A percentile compares a stretch with the other conserved stretches of the same genome.
These are phyloP conservation scores for Pachyseris speciosa DNA, from an alignment of 64 coral and sea anemone species.

Conservation along the genomic window DNA sequence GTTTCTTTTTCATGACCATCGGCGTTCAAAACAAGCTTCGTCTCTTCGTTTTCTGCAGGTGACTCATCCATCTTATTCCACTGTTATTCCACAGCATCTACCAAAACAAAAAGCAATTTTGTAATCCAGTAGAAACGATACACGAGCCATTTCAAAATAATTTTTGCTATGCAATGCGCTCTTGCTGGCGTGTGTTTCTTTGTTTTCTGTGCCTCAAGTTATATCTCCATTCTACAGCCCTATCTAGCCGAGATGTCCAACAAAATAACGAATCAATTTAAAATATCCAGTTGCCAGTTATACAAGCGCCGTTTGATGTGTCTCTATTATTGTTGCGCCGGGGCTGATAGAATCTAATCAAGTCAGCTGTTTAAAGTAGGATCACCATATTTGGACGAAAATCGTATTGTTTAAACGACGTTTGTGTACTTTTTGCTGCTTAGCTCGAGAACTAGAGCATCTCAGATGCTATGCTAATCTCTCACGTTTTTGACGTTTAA, in stretches of 20 bases:
- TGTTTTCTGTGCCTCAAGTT: not conserved
- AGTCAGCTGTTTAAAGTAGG: constrained; percentile 75
- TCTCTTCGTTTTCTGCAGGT: constrained; percentile 4
- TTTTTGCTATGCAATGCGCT: not conserved
- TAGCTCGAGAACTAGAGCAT: not conserved
- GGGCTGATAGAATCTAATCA: constrained; percentile 21
- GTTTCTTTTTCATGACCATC: constrained; percentile 40
- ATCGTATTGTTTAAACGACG: not conserved
- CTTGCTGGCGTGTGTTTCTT: not conserved
- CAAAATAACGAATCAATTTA: not conserved
- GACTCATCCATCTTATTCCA: not conserved
- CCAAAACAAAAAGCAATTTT: not conserved
- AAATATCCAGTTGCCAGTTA: not conserved
- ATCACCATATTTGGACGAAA: constrained; percentile 62
- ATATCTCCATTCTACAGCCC: not conserved
- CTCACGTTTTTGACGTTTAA: not conserved
- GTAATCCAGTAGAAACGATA: not conserved
- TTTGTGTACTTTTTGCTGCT: not conserved
- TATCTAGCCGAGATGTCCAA: not conserved
- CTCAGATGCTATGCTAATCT: constrained; percentile 20
- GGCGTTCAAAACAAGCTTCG: not conserved
- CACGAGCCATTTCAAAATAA: not conserved
- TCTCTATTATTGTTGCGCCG: not conserved
- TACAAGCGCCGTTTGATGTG: not conserved
- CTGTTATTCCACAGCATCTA: not conserved